Evolutionary conservation across 2,113 vertebrate genomes (phyloP), one percentile per base, ranked within the genome.

Genomic region (Trogon melanurus): DNA sequence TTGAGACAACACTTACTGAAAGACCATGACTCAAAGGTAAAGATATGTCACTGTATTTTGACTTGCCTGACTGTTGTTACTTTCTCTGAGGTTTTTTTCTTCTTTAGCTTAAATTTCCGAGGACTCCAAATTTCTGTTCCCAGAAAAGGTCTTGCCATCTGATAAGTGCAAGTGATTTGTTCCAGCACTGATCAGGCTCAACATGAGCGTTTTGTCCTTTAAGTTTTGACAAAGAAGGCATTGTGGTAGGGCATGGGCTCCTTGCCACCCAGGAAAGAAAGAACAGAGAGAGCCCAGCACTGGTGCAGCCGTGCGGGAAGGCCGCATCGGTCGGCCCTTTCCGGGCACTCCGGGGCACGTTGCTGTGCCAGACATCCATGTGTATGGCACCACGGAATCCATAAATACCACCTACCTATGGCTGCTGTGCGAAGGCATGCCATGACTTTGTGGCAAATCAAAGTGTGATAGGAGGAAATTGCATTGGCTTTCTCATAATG

Each of bases 291-390:
- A 85, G 22, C 30, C 18, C 19, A 21, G 89, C 0, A 1, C 45
- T 0, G 2, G 50, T 26, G 64, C 62, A 25, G 85, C 62, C 21
- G 0, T 9, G 22, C 0, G 13, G 66, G 72, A 78, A 58, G 16
- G 67, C n/a, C 0, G 0, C 1, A 0, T 54, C 1, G 0, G 20
- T 71, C 1, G 0, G 16, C 0, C 0, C 54, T 92, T n/a, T 21
- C 75, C 0, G 3, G 65, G 73, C 47, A 15, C 75, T 34, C 54
- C 30, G 61, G 54, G 41, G 16, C 15, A 14, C 3, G 20, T 27
- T 41, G 5, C 76, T 57, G 20, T 34, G 74, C 78, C 89, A 69
- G 48, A 38, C 53, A 45, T 30, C 56, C 72, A 5, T 2, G 7
- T 16, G 2, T 10, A 45, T 13, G 1, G 4, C 61, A 50, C 34